Base-by-base conservation (phyloP, 1,140 invertebrate species). In the Gryllus bimaculatus region DNA sequence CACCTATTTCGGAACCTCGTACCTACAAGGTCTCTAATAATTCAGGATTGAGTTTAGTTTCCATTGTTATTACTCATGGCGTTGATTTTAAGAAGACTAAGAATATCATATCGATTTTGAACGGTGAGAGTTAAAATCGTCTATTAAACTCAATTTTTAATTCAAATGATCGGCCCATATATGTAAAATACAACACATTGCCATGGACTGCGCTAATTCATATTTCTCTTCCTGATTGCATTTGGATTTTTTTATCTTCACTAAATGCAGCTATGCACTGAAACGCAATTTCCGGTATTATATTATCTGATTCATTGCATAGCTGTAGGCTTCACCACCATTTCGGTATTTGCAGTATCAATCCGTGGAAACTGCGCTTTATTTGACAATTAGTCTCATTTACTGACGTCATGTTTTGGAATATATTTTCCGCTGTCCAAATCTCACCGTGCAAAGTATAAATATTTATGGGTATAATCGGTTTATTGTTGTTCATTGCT, bases 321-420 rank as follows among this genome's bases (percentile, higher is more conserved):
- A 13, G 54, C 18, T 13, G 10, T 66, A 66, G 54, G 54, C 26
- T 39, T 1, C 26, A 39, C 5, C 26, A 39, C 26, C 2, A 66
- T 18, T 66, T 10, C 54, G 54, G 2, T 66, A 18, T 66, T 66
- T 66, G 54, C 54, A 10, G 18, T 66, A 66, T 66, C 54, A 66
- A 10, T 18, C 54, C 54, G 54, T 18, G 18, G 54, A 18, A 66
- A 66, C 54, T 18, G 54, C 10, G 54, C 54, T 66, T 66, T 66
- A 66, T 66, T 66, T 66, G 54, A 66, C 54, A 13, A 66, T 66
- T 66, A 66, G 54, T 66, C 54, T 66, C 54, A 66, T 66, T 66
- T 66, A 66, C 54, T 18, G 54, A 18, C 54, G 54, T 66, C 54
- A 66, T 66, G 54, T 66, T 66, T 66, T 66, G 54, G 54, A 66